A percentile compares a stretch with the other conserved stretches of the same genome.
phyloP scores from a whole-genome alignment of 1,140 invertebrate species.

The Luehdorfia chinensis region DNA sequence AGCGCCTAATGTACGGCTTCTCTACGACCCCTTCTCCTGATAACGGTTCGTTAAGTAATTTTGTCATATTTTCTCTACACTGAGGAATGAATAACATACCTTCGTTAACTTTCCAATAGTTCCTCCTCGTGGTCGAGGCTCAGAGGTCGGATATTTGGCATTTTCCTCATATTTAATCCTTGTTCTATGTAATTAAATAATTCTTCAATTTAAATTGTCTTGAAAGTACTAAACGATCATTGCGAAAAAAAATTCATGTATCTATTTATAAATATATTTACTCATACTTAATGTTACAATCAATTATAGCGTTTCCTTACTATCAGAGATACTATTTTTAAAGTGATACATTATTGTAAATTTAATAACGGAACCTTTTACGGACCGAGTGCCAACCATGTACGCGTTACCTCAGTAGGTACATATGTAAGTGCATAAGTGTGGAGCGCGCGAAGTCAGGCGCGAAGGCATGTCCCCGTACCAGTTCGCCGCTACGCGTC shows the following conservation, averaged over 20 bases:
- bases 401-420: too few relatives aligned
- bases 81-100: too few relatives aligned
- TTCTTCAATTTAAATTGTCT: not conserved
- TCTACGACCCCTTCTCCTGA: too few relatives aligned
- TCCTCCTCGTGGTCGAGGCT: not conserved
- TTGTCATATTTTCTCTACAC: too few relatives aligned
- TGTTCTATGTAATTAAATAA: not conserved
- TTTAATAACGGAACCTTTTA: not conserved
- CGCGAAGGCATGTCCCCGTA: not conserved
- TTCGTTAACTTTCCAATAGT: too few relatives aligned
- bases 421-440: too few relatives aligned
- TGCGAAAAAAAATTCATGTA: not conserved
- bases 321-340: conserved; percentile 17
- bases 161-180: not conserved
- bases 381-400: not conserved
- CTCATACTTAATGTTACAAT: conserved; percentile 2
- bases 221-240: not conserved
- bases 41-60: too few relatives aligned
- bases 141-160: not conserved
- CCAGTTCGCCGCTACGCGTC: not conserved
- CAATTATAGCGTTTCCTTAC: conserved; percentile 2
- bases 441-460: too few relatives aligned
- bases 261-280: not conserved
- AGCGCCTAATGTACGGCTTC: not conserved
- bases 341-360: conserved; percentile 11